Evolutionary conservation across 2,113 vertebrate genomes (phyloP), one percentile per base, ranked within the genome.

Genomic region (Corythornis cristatus): DNA sequence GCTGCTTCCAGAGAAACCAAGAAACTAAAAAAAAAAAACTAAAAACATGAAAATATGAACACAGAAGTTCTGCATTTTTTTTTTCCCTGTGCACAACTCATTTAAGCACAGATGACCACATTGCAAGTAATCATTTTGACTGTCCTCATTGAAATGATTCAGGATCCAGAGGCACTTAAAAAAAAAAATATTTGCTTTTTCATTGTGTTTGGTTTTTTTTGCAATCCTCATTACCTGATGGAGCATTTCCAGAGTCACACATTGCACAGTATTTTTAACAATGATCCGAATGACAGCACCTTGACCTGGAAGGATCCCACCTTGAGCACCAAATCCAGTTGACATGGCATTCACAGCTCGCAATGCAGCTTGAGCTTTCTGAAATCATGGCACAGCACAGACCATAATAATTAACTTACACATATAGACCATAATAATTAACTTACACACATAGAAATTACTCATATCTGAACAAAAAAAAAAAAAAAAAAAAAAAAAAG

Each of bases 211-310:
- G 45, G 13, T 16, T 48, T 58, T 53, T 31, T 50, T 64, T 83
- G 7, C 40, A 62, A 21, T 66, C 15, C 29, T 97, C n/a, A 88
- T 97, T 97, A 99, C 98, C 98, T 99, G 98, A 96, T 98, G 93
- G 22, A 99, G 97, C 29, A 98, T 40, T 76, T 99, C 98, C 95
- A 99, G 90, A 90, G 98, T 98, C 76, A 99, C 91, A 77, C 98
- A 97, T 71, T 98, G 98, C 91, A 97, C 97, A 71, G 97, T 89
- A 85, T 99, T 98, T 93, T 98, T 98, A 91, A 99, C 94, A 74
- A 98, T 76, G 85, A 99, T 96, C 95, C 98, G 98, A 83, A 99
- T 98, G 74, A 99, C 98, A 31, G 97, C 94, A 94, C 97, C 90
- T 60, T 97, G 97, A 65, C 90, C 75, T 26, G 97, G 95, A 83